phyloP scores from a whole-genome alignment of 1,140 invertebrate species.

The Solenopsis invicta region DNA sequence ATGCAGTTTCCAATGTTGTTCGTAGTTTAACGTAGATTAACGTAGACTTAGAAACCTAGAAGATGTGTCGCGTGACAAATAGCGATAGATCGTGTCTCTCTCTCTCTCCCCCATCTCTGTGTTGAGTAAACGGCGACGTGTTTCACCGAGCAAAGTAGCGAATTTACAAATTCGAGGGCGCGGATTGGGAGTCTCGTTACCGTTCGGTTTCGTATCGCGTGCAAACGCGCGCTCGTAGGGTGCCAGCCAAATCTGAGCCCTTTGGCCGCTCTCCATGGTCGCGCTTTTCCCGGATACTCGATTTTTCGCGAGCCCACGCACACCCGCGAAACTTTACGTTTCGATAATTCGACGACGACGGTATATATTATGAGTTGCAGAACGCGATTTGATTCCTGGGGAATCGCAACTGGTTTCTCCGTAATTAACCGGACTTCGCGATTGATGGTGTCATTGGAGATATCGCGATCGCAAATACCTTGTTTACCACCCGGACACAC shows the following conservation, averaged over 20 bases:
- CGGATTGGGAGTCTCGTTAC: slow-evolving; percentile 27
- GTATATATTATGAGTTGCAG: slow-evolving; percentile 6
- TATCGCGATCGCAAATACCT: neutral
- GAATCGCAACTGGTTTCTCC: neutral
- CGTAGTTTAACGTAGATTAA: slow-evolving; percentile 22
- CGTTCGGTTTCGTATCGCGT: slow-evolving; percentile 35
- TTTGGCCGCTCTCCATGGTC: slow-evolving; percentile 78
- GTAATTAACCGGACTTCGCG: neutral
- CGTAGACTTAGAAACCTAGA: neutral
- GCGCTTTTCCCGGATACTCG: slow-evolving; percentile 68
- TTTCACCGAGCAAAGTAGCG: neutral
- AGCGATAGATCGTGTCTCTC: slow-evolving; percentile 33
- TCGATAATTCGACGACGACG: neutral
- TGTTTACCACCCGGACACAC: neutral
- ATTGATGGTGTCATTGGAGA: neutral
- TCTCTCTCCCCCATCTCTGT: slow-evolving; percentile 16
- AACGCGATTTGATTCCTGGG: neutral
- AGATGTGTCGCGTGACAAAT: slow-evolving; percentile 12
- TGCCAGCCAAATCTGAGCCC: slow-evolving; percentile 81
- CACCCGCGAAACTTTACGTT: slow-evolving; percentile 34
- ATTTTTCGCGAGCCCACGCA: slow-evolving; percentile 10
- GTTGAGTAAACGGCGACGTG: slow-evolving; percentile 1
- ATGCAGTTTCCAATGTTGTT: slow-evolving; percentile 19
- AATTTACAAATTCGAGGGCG: neutral
- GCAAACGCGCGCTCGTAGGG: slow-evolving; percentile 71